A percentile compares a stretch with the other conserved stretches of the same genome.
Conservation (phyloP, 2,888 invertebrate genomes). For the Pimpla rufipes region DNA sequence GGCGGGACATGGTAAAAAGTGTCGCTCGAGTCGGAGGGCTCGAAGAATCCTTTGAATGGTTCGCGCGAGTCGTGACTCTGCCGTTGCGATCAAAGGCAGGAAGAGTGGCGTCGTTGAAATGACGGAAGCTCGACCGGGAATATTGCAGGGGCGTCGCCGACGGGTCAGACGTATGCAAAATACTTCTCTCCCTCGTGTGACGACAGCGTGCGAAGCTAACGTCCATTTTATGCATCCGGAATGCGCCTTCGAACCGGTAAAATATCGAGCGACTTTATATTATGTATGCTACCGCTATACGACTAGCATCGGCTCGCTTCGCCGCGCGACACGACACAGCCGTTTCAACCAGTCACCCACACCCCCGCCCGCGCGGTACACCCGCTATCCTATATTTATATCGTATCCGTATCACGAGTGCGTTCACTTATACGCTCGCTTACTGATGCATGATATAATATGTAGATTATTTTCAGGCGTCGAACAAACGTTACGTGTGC, state of each 20-base stretch:
- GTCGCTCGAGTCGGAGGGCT: neutral
- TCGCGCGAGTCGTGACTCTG: slow-evolving; percentile 27
- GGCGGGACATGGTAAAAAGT: neutral
- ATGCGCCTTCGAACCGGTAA: slow-evolving; percentile 80
- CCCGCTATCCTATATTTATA: slow-evolving; percentile 40
- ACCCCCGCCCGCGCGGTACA: slow-evolving; percentile 19
- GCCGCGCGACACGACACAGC: slow-evolving; percentile 66
- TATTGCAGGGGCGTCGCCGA: slow-evolving; percentile 52
- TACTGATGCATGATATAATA: slow-evolving; percentile 40
- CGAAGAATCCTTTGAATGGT: neutral
- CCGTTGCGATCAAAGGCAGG: slow-evolving; percentile 64
- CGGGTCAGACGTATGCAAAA: slow-evolving; percentile 78
- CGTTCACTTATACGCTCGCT: slow-evolving; percentile 35
- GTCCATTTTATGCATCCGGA: slow-evolving; percentile 82
- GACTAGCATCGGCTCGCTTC: slow-evolving; percentile 29
- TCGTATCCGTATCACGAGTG: slow-evolving; percentile 43
- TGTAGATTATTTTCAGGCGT: slow-evolving; percentile 44
- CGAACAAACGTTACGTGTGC: slow-evolving; percentile 33
- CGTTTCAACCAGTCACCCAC: slow-evolving; percentile 14
- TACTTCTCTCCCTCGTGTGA: slow-evolving; percentile 67
- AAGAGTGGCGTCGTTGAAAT: slow-evolving; percentile 67
- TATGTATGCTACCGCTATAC: slow-evolving; percentile 72
- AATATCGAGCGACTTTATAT: slow-evolving; percentile 81
- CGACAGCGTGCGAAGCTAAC: slow-evolving; percentile 79
- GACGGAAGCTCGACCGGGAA: slow-evolving; percentile 60